phyloP scores from a whole-genome alignment of 2,888 invertebrate genomes.

The Eumacrocentrus americanus region DNA sequence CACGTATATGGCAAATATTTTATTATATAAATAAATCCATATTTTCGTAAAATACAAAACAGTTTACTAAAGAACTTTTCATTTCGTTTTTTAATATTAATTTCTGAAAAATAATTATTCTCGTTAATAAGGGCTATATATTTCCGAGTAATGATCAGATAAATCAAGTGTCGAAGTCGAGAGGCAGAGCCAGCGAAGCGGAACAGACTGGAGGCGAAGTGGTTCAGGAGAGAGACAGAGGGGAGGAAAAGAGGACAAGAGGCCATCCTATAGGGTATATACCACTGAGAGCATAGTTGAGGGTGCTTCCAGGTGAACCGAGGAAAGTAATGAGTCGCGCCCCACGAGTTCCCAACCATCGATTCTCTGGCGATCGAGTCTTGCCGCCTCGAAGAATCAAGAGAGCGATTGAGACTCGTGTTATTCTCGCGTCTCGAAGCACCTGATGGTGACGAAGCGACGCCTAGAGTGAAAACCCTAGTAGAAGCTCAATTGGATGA shows the following conservation, averaged over 20 bases:
- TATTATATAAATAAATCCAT: not conserved
- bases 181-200: constrained; percentile 1
- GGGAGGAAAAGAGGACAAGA: too few relatives aligned
- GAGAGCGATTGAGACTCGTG: constrained; percentile 10
- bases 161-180: constrained; percentile 2
- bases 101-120: too few relatives aligned
- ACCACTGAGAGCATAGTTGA: constrained; percentile 11
- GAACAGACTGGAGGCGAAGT: not conserved
- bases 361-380: constrained; percentile 15
- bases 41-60: too few relatives aligned
- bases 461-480: too few relatives aligned
- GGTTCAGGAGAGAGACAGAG: not conserved
- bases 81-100: too few relatives aligned
- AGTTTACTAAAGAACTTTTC: too few relatives aligned
- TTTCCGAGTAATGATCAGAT: constrained; percentile 17
- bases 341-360: constrained; percentile 24
- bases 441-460: too few relatives aligned
- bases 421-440: not conserved
- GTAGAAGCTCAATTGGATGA: too few relatives aligned
- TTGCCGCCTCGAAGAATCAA: constrained; percentile 4
- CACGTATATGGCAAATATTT: too few relatives aligned
- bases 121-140: too few relatives aligned
- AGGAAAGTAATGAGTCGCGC: constrained; percentile 28
- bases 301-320: constrained; percentile 26
- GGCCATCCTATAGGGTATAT: too few relatives aligned